These are phyloP conservation scores for Cryptus viduatorius DNA, from an alignment of 2,888 invertebrate species.

Conservation along the genomic window DNA sequence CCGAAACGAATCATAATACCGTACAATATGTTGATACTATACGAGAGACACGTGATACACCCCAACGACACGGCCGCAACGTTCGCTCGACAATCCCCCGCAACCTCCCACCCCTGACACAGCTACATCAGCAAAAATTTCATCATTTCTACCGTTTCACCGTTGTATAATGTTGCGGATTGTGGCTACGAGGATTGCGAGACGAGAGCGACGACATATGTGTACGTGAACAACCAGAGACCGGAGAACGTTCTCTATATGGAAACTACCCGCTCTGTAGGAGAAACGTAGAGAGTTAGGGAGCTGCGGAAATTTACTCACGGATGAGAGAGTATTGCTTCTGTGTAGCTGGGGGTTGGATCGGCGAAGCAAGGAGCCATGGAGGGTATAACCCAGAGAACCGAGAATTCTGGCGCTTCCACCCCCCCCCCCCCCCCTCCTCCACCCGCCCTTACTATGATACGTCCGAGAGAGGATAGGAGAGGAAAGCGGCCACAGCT, in stretches of 20 bases:
- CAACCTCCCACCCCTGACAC: neutral
- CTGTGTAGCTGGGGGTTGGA: neutral
- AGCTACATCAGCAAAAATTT: conserved; percentile 1
- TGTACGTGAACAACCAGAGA: conserved; percentile 52
- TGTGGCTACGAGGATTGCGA: conserved; percentile 37
- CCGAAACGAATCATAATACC: conserved; percentile 52
- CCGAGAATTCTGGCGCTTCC: conserved; percentile 22
- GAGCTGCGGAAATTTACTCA: conserved; percentile 34
- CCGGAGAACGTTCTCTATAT: conserved; percentile 13
- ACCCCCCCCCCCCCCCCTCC: too few species aligned
- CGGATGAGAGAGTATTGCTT: conserved; percentile 44
- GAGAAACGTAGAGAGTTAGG: conserved; percentile 22
- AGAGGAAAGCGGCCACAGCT: conserved; percentile 77
- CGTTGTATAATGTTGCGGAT: conserved; percentile 8
- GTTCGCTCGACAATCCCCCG: conserved; percentile 8
- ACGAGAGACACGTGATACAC: conserved; percentile 55
- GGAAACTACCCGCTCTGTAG: neutral
- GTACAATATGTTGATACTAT: conserved; percentile 41
- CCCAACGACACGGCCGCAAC: conserved; percentile 14
- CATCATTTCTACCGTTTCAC: neutral
- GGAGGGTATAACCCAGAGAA: conserved; percentile 46
- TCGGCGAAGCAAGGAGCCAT: conserved; percentile 39
- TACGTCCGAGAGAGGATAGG: conserved; percentile 51
- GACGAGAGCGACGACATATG: conserved; percentile 58
- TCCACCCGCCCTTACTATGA: neutral